Evolutionary conservation across 2,888 invertebrate species (phyloP).

Genomic region (Pachliopta kotzebuea): DNA sequence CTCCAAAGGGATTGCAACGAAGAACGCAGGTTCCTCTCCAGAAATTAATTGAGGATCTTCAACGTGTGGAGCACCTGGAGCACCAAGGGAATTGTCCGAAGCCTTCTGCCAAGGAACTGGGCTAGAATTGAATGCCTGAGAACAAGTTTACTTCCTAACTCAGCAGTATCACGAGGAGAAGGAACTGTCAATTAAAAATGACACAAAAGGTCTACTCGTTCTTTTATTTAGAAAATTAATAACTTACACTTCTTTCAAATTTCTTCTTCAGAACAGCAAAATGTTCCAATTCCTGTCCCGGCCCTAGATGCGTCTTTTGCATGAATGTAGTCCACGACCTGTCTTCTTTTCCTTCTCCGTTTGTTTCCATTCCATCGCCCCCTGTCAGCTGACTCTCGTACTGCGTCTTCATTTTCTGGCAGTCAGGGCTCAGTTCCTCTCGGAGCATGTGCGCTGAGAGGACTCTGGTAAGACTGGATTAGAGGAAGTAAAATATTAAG

Average conservation of each 20-base stretch:
- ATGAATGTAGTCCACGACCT: slow-evolving; percentile 86
- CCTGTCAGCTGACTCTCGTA: slow-evolving; percentile 76
- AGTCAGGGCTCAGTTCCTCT: slow-evolving; percentile 82
- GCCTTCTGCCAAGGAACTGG: slow-evolving; percentile 67
- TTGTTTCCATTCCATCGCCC: slow-evolving; percentile 67
- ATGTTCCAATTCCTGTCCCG: slow-evolving; percentile 58
- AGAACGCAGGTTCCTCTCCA: slow-evolving; percentile 60
- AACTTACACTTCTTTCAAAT: slow-evolving; percentile 44
- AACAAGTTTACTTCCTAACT: background rate
- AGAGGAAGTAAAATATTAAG: no score
- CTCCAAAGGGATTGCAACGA: slow-evolving; percentile 62
- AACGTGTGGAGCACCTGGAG: slow-evolving; percentile 50
- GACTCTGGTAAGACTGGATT: slow-evolving; percentile 56
- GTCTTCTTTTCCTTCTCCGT: slow-evolving; percentile 66
- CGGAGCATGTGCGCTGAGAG: slow-evolving; percentile 67
- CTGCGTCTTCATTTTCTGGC: slow-evolving; percentile 81
- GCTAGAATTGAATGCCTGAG: slow-evolving; percentile 67
- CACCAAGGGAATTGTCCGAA: slow-evolving; percentile 46
- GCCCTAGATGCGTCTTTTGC: slow-evolving; percentile 85
- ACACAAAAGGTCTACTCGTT: no score
- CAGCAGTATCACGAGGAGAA: no score
- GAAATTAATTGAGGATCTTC: slow-evolving; percentile 67
- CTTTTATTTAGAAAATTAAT: background rate
- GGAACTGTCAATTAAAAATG: no score
- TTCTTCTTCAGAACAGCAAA: slow-evolving; percentile 47